Evolutionary conservation across 2,888 invertebrate species (phyloP).

Genomic region (Keiferia lycopersicella): DNA sequence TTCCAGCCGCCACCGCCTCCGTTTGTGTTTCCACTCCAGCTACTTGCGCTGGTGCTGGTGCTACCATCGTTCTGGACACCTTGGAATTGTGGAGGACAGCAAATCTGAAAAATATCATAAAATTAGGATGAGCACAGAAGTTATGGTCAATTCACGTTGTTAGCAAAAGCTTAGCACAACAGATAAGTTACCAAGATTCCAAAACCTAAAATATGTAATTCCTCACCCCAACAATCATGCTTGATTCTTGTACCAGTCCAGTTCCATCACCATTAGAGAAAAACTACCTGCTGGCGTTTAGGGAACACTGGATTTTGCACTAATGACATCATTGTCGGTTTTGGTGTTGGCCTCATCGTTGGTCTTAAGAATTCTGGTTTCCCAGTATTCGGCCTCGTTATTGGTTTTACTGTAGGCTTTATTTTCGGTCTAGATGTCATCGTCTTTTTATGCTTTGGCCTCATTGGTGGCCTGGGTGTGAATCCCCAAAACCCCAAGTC

Average conservation of each 20-base stretch:
- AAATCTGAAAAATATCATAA: slow-evolving; percentile 65
- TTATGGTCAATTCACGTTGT: neutral
- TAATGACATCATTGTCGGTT: slow-evolving; percentile 1
- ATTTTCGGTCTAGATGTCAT: too few species aligned
- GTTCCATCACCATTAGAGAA: slow-evolving; percentile 10
- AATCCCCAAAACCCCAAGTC: slow-evolving; percentile 9
- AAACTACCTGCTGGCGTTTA: neutral
- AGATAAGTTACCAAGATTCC: neutral
- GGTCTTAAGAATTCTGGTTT: neutral
- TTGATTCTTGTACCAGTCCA: slow-evolving; percentile 5
- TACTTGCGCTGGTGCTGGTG: neutral
- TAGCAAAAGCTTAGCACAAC: slow-evolving; percentile 8
- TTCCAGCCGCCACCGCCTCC: neutral
- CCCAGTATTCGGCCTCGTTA: neutral
- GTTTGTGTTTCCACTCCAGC: slow-evolving; percentile 1
- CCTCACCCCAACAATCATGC: slow-evolving; percentile 8
- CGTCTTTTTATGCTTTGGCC: neutral
- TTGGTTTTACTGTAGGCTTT: neutral
- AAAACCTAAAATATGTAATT: neutral
- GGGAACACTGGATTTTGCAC: slow-evolving; percentile 11
- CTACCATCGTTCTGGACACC: neutral
- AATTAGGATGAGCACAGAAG: neutral
- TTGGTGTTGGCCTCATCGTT: neutral
- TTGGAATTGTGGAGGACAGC: slow-evolving; percentile 72
- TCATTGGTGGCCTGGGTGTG: neutral